Base-by-base conservation (phyloP, 1,140 invertebrate species). In the Melitaea cinxia region DNA sequence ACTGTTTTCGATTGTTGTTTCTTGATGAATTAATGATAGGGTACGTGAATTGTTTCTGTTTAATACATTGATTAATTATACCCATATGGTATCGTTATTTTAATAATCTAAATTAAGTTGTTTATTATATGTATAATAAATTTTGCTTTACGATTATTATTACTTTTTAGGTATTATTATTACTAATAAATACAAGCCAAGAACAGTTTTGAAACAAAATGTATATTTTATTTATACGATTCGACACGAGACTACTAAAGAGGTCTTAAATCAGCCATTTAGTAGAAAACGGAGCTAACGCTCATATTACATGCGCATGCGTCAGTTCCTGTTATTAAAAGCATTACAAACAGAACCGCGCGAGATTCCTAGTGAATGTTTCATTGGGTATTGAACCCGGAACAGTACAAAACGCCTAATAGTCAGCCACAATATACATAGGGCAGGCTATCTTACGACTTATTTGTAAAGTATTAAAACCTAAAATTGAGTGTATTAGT, bases 351-450 rank as follows among this genome's bases (percentile, higher is more conserved):
- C 30, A n/a, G 14, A 63, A 55, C 53, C 35, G 35, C 15, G 21
- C 14, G 21, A 24, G 52, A 24, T 66, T 23, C 26, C 53, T 64
- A 47, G 55, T 14, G 2, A 45, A 50, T 57, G 55, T 66, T 66
- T 55, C 59, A 66, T 35, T 55, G 64, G 57, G 50, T 60, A 59
- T 55, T 66, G 64, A 67, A 67, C 65, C 65, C 65, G 65, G 65
- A 67, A 67, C 57, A 56, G 52, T 65, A 53, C 47, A 45, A 52
- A 62, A 62, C 47, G 54, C 30, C 7, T 19, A 30, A 58, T 55
- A 65, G 33, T 53, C 21, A 15, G 15, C 63, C 53, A 58, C 24
- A 62, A 12, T 59, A 28, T 55, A 55, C 3, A 55, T 30, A 28
- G 28, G 23, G 47, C 47, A 53, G 14, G 30, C 54, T 49, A 58